phyloP scores from a whole-genome alignment of 2,888 invertebrate genomes.

The Catonia carolina region DNA sequence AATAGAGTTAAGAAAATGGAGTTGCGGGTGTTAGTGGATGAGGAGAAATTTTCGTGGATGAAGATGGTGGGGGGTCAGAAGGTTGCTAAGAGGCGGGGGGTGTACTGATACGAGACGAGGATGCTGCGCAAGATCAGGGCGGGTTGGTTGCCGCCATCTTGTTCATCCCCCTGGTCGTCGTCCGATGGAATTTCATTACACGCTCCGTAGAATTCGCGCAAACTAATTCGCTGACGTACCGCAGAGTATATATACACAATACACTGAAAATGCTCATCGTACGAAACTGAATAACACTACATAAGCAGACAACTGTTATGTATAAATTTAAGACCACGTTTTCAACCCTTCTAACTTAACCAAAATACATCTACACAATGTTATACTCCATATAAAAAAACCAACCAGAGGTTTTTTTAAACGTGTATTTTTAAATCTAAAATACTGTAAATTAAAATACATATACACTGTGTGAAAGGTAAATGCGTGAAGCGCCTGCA shows the following conservation, averaged over 20 bases:
- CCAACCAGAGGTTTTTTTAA: no score
- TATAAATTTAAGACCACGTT: no score
- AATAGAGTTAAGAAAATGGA: constrained; percentile 3
- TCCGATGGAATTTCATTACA: constrained; percentile 10
- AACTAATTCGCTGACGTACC: constrained; percentile 7
- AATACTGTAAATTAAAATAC: no score
- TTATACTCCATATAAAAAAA: no score
- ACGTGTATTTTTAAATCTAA: no score
- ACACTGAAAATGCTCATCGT: no score
- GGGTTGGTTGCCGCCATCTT: constrained; percentile 4
- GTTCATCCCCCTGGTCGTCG: constrained; percentile 1
- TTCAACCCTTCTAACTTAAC: no score
- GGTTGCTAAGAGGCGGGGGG: not conserved
- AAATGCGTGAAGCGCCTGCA: no score
- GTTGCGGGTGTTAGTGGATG: not conserved
- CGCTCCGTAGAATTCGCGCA: constrained; percentile 5
- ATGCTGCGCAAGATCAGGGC: constrained; percentile 10
- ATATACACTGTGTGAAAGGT: no score
- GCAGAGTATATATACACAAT: not conserved
- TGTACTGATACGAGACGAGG: not conserved
- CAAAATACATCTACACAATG: no score
- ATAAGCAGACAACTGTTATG: no score
- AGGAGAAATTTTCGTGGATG: not conserved
- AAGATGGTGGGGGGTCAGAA: not conserved
- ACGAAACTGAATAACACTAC: no score